Evolutionary conservation across 1,140 invertebrate species (phyloP).

Genomic region (Brachionus calyciflorus): DNA sequence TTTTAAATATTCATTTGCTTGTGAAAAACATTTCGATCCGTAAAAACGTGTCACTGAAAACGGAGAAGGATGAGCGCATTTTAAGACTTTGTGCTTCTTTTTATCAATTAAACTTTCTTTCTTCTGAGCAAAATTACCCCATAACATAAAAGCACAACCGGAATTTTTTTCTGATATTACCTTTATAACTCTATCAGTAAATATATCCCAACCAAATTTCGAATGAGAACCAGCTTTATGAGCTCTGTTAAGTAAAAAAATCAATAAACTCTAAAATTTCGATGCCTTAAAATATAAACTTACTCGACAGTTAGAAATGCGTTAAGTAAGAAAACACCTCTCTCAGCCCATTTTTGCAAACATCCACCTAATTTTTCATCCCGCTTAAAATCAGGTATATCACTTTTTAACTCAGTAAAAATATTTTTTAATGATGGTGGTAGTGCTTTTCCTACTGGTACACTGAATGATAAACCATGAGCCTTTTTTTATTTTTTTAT

Average conservation of each 20-base stretch:
- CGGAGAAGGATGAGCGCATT: constrained; percentile 44
- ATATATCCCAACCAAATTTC: constrained; percentile 26
- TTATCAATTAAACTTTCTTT: constrained; percentile 42
- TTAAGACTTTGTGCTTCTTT: constrained; percentile 40
- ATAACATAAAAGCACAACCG: constrained; percentile 38
- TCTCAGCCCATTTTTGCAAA: constrained; percentile 27
- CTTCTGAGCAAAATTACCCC: constrained; percentile 45
- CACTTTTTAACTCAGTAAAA: constrained; percentile 38
- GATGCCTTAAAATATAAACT: too few species aligned
- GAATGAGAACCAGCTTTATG: constrained; percentile 42
- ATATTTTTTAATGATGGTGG: constrained; percentile 44
- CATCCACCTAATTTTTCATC: constrained; percentile 24
- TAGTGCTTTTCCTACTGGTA: not conserved
- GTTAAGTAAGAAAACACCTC: constrained; percentile 47
- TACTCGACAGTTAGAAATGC: constrained; percentile 44
- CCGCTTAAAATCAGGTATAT: constrained; percentile 14
- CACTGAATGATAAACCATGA: constrained; percentile 42
- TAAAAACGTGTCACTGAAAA: constrained; percentile 42
- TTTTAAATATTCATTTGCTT: constrained; percentile 31
- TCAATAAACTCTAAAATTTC: not conserved
- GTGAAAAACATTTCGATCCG: constrained; percentile 42
- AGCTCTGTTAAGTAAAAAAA: not conserved
- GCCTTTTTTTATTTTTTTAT: too few species aligned
- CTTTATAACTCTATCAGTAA: not conserved
- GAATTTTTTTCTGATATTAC: constrained; percentile 19